Percentiles rank a stretch among this genome's conserved stretches.
These are phyloP conservation scores for Canis aureus DNA, from an alignment of 2,113 vertebrate species.

Conservation along the genomic window DNA sequence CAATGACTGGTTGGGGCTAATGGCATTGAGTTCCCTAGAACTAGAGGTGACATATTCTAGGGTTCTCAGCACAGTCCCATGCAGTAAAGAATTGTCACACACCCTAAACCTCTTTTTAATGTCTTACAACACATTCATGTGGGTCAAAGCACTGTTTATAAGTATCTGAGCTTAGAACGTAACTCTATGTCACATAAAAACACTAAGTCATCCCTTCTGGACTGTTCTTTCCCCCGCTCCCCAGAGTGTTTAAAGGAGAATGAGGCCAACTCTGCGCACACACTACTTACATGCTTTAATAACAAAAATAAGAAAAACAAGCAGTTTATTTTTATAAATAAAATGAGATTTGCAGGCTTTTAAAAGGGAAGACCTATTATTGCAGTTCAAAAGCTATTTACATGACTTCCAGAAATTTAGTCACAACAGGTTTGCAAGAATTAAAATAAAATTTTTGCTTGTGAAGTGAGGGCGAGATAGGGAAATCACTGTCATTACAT, in stretches of 20 bases:
- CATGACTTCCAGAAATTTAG: background rate
- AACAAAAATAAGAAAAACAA: background rate
- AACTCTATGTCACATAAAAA: background rate
- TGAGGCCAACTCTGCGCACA: background rate
- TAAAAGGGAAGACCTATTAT: background rate
- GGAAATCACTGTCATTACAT: constrained; percentile 3
- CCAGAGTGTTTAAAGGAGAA: constrained; percentile 32
- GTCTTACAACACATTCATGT: background rate
- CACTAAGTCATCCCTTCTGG: background rate
- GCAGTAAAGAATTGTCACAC: background rate
- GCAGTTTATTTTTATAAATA: background rate
- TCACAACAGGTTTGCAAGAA: background rate
- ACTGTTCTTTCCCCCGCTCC: background rate
- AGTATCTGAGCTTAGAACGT: background rate
- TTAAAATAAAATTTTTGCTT: constrained; percentile 14
- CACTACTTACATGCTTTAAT: background rate
- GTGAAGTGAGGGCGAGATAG: background rate
- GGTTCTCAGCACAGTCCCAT: background rate
- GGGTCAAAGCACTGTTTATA: constrained; percentile 2
- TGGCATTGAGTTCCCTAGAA: background rate
- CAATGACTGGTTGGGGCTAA: background rate
- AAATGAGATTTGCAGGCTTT: background rate
- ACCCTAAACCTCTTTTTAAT: background rate
- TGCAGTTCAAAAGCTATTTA: constrained; percentile 12
- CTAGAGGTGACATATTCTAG: background rate